A percentile compares a stretch with the other conserved stretches of the same genome.
Evolutionary conservation across 37 sponge, comb jelly and placozoan species (phyloP).

Genomic region (Oscarella lobularis): DNA sequence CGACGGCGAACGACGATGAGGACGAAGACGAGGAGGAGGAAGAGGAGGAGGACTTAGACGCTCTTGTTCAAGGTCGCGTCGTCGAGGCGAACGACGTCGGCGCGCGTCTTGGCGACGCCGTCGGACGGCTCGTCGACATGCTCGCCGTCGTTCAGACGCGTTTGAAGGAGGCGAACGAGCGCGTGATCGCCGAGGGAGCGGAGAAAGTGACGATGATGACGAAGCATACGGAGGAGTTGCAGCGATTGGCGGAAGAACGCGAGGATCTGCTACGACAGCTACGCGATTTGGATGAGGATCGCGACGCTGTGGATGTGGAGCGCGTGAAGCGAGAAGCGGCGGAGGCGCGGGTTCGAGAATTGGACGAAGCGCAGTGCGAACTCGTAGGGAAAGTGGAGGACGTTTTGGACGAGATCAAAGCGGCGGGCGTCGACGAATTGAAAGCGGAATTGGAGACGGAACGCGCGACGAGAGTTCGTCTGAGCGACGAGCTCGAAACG

Average conservation of each 20-base stretch:
- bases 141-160: neutral
- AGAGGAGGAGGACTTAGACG: neutral
- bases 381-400: neutral
- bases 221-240: neutral
- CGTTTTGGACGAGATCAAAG: neutral
- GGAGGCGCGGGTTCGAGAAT: neutral
- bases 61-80: neutral
- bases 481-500: too few relatives aligned
- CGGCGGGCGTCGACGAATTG: neutral
- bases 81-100: neutral
- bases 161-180: neutral
- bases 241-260: neutral
- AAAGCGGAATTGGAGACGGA: neutral
- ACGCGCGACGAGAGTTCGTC: too few relatives aligned
- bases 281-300: too few relatives aligned
- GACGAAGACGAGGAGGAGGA: too few relatives aligned
- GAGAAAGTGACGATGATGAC: neutral
- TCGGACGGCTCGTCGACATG: neutral
- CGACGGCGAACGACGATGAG: too few relatives aligned
- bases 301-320: too few relatives aligned
- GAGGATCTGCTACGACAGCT: too few relatives aligned
- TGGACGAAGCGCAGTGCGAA: neutral
- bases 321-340: too few relatives aligned
- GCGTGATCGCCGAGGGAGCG: neutral
- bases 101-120: neutral